Conservation (phyloP, 2,113 vertebrate genomes). For the Genyomyrus donnyi region DNA sequence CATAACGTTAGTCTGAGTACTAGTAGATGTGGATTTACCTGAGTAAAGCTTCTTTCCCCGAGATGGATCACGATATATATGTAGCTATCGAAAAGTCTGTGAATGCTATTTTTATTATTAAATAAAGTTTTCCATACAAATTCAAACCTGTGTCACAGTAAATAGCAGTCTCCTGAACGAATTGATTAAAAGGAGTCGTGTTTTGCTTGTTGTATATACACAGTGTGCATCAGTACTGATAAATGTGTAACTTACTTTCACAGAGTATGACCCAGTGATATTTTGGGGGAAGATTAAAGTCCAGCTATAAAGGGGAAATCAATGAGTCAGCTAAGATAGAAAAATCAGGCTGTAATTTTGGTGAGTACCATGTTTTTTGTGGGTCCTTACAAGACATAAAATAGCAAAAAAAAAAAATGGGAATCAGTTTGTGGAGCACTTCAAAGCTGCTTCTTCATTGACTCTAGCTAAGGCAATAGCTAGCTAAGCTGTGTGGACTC, state of each 20-base stretch:
- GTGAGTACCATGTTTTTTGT: not conserved
- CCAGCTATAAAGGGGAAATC: not conserved
- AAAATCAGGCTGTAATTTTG: not conserved
- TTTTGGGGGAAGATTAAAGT: not conserved
- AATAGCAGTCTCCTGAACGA: not conserved
- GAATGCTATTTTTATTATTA: slow-evolving; percentile 96
- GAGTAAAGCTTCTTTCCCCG: slow-evolving; percentile 75
- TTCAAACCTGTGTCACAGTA: slow-evolving; percentile 50
- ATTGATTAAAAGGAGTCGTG: not conserved
- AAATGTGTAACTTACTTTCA: not conserved
- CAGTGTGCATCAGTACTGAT: not conserved
- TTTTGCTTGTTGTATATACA: not conserved
- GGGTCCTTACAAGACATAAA: not conserved
- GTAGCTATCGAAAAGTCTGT: slow-evolving; percentile 89
- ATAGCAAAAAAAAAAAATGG: not conserved
- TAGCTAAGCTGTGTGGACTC: not conserved
- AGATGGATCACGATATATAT: slow-evolving; percentile 87
- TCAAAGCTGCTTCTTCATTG: not conserved
- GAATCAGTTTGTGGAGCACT: not conserved
- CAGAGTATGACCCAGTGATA: not conserved
- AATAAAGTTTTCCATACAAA: slow-evolving; percentile 95
- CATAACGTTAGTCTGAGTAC: slow-evolving; percentile 80
- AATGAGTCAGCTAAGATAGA: not conserved
- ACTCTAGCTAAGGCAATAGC: not conserved
- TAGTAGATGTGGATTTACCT: slow-evolving; percentile 80